A percentile compares a stretch with the other conserved stretches of the same genome.
Evolutionary conservation across 2,797 vertebrate genomes (phyloP).

Genomic region (Salmo trutta): DNA sequence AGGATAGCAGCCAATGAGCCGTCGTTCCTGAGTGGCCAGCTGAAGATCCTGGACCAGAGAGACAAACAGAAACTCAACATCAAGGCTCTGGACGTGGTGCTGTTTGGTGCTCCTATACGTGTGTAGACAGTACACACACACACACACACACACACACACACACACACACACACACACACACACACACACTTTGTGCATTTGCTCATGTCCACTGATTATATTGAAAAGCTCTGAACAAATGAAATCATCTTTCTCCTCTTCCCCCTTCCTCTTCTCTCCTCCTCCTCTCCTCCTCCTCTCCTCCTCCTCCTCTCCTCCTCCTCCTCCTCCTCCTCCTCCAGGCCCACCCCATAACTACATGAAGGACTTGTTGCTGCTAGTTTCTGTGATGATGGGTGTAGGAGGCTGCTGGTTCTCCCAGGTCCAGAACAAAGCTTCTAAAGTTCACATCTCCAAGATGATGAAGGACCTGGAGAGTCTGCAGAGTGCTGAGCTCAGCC

Average conservation of each 20-base stretch:
- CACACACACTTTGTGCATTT: neutral
- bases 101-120: conserved; percentile 96
- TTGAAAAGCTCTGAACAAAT: too few relatives aligned
- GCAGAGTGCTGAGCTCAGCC: conserved; percentile 92
- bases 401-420: conserved; percentile 98
- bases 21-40: conserved; percentile 88
- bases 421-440: conserved; percentile 91
- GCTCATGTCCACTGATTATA: neutral
- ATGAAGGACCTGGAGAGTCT: conserved; percentile 98
- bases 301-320: neutral
- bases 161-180: neutral
- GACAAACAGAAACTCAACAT: conserved; percentile 98
- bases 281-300: too few relatives aligned
- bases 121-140: conserved; percentile 45
- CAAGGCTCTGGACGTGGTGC: conserved; percentile 95
- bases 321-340: conserved; percentile 26
- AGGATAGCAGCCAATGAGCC: conserved; percentile 97
- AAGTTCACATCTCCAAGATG: conserved; percentile 93
- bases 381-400: conserved; percentile 95
- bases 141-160: neutral
- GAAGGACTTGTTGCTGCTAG: conserved; percentile 94
- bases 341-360: conserved; percentile 94
- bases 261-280: neutral
- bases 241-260: too few relatives aligned
- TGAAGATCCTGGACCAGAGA: conserved; percentile 94